Evolutionary conservation across 1,140 invertebrate genomes (phyloP).

Genomic region (Spodoptera frugiperda): DNA sequence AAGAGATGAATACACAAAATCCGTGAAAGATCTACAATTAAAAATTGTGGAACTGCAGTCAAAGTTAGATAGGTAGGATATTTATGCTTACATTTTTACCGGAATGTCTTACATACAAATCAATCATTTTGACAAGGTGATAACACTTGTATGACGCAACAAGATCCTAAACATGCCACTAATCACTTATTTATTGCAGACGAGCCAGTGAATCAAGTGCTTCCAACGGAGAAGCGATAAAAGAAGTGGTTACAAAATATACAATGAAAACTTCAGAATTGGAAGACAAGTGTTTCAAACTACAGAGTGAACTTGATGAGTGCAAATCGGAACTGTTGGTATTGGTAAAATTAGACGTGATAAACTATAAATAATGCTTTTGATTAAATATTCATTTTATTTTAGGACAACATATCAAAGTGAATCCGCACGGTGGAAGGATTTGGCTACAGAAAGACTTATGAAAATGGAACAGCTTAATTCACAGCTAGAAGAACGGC

Average conservation of each 20-base stretch:
- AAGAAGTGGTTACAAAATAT: slow-evolving; percentile 72
- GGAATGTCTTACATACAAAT: slow-evolving; percentile 1
- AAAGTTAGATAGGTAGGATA: slow-evolving; percentile 73
- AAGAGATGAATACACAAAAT: slow-evolving; percentile 74
- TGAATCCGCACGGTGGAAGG: slow-evolving; percentile 81
- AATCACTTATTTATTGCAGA: slow-evolving; percentile 68
- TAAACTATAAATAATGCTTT: slow-evolving; percentile 8
- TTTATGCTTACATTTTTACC: not conserved
- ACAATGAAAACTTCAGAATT: slow-evolving; percentile 74
- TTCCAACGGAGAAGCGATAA: slow-evolving; percentile 62
- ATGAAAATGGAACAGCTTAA: slow-evolving; percentile 81
- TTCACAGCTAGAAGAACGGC: slow-evolving; percentile 77
- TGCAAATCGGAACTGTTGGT: slow-evolving; percentile 77
- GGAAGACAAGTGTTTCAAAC: slow-evolving; percentile 80
- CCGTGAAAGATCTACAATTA: slow-evolving; percentile 70
- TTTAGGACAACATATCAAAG: slow-evolving; percentile 70
- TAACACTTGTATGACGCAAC: slow-evolving; percentile 31
- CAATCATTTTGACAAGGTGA: slow-evolving; percentile 44
- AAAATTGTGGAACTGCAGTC: slow-evolving; percentile 71
- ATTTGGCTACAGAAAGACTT: slow-evolving; percentile 78
- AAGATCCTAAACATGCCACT: slow-evolving; percentile 40
- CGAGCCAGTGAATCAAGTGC: slow-evolving; percentile 57
- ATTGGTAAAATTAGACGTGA: not conserved
- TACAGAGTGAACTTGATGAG: slow-evolving; percentile 76
- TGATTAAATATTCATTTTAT: not conserved